Base-by-base conservation (phyloP, 1,140 invertebrate species). In the Oreohelix idahoensis region DNA sequence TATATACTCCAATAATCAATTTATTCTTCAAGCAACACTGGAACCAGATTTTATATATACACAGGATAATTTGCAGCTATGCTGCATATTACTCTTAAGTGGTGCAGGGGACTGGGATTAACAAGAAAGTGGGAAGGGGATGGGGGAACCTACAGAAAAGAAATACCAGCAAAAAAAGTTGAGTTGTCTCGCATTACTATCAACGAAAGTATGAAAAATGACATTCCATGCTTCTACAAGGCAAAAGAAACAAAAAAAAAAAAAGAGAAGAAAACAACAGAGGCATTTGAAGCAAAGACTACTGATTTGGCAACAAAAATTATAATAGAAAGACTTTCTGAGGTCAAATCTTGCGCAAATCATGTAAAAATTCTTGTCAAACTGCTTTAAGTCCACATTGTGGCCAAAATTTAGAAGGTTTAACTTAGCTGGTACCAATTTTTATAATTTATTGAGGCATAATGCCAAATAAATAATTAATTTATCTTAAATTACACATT, bases 201-300 rank as follows among this genome's bases (percentile, higher is more conserved):
- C 15, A 45, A 45, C 42, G 42, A 45, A 45, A 45, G 42, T 45
- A 45, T 45, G 13, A 78, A 63, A 78, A 78, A 58, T 49, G 26
- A 80, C 58, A 78, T 63, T 79, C 42, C 79, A 81, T 81, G 79
- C 79, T 81, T 53, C 29, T 81, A 81, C 69, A 42, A 81, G 79
- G 79, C 79, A 81, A 81, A 39, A 79, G 58, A 69, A 42, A 69
- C 66, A 79, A 69, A 79, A 66, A 11, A 66, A 11, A 58, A 58
- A 58, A 23, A 42, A 26, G 23, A 70, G 58, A 77, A 58, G 32
- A 77, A 53, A 77, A 26, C 23, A 81, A 81, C 36, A 70, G 66
- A 81, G 79, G 69, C 69, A 81, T 63, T 39, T 81, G 79, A 81
- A 81, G 79, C 79, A 81, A 81, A 81, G 79, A 81, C 79, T 81